Base-by-base conservation (phyloP, 2,888 invertebrate species). In the Brassicogethes aeneus region DNA sequence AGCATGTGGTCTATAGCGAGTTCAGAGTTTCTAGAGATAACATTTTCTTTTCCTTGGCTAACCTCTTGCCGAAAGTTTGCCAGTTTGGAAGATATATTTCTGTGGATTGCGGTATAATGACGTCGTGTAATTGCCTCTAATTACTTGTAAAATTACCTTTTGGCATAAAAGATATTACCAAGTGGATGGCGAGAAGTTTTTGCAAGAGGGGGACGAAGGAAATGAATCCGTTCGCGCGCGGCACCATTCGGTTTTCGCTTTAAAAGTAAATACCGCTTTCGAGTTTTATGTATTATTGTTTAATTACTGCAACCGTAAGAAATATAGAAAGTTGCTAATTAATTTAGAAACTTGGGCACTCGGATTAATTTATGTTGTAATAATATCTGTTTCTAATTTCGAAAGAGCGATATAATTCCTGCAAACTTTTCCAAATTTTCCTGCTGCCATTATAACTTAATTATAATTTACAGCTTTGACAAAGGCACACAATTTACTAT, bases 121-220 rank as follows among this genome's bases (percentile, higher is more conserved):
- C 66, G 61, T 66, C 64, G 58, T 61, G 67, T 68, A 70, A 70
- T 69, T 68, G 68, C 67, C 64, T 66, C 65, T 68, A 69, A 69
- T 70, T 70, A 69, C 69, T 69, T 68, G 68, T 66, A 64, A 69
- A 70, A 70, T 68, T 68, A 70, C 69, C 70, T 70, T 69, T 65
- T 65, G 68, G 67, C 64, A 63, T 65, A 66, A 68, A 66, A 66
- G 69, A 68, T 66, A 65, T 61, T 58, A 55, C 44, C 47, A 45
- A 35, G 37, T 29, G 16, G 45, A 23, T 38, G 23, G 32, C 50
- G 50, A 53, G 52, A 64, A 64, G 60, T 65, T 66, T 66, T 66
- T 62, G 60, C 54, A 53, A 50, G 56, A 56, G 57, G 52, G 53
- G 56, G 57, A 56, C 52, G 52, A 53, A 56, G 62, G 65, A 64